Conservation (phyloP, 2,888 invertebrate species). For the Ophioninae sp. region DNA sequence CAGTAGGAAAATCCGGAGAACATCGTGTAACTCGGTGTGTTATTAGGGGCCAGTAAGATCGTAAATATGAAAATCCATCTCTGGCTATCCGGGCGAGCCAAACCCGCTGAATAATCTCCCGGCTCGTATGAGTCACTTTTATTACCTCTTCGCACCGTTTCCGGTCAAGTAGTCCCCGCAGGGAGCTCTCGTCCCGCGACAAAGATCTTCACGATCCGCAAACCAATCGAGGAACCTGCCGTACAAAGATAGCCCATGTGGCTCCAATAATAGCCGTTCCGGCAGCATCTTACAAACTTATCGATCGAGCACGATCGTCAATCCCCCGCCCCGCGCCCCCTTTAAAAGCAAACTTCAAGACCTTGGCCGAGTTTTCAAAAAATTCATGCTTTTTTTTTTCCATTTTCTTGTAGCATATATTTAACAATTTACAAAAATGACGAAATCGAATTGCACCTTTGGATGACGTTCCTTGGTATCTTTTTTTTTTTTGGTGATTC, state of each 20-base stretch:
- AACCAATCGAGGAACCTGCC: conserved; percentile 56
- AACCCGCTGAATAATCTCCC: conserved; percentile 63
- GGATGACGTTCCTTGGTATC: too few species aligned
- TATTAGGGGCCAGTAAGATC: conserved; percentile 57
- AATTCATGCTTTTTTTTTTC: too few species aligned
- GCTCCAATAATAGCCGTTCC: conserved; percentile 72
- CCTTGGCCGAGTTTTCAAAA: too few species aligned
- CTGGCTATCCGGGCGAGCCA: conserved; percentile 41
- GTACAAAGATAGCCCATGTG: conserved; percentile 76
- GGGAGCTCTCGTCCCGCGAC: conserved; percentile 63
- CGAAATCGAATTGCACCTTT: too few species aligned
- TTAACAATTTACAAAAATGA: too few species aligned
- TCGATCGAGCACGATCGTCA: conserved; percentile 33
- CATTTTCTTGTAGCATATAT: too few species aligned
- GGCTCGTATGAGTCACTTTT: conserved; percentile 75
- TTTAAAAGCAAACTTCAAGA: too few species aligned
- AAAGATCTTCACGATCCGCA: conserved; percentile 53
- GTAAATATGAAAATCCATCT: conserved; percentile 58
- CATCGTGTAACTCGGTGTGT: conserved; percentile 55
- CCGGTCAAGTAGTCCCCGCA: conserved; percentile 77
- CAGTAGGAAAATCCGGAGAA: conserved; percentile 26
- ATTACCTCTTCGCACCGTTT: conserved; percentile 71
- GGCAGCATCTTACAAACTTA: conserved; percentile 66
- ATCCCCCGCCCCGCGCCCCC: background rate
- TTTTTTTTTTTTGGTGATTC: too few species aligned